These are phyloP conservation scores for Epizoanthus ramosus DNA, from an alignment of 92 coral and sea anemone species.

Conservation along the genomic window DNA sequence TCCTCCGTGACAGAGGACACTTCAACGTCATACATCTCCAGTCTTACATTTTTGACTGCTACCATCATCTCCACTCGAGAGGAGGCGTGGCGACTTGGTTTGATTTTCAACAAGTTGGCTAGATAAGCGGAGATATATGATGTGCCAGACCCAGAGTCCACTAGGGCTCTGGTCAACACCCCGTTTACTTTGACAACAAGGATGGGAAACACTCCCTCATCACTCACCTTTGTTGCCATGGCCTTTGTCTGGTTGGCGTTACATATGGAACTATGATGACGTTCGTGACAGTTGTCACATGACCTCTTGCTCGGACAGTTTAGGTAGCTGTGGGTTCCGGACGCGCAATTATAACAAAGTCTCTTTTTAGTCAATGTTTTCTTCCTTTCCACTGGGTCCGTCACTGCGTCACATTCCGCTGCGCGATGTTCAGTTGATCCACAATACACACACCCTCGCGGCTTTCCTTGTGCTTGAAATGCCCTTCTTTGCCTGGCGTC, in stretches of 20 bases:
- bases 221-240: conserved; percentile 10
- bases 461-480: conserved; percentile 2
- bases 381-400: conserved; percentile 35
- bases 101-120: conserved; percentile 21
- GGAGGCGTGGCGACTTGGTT: conserved; percentile 22
- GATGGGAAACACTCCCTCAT: conserved; percentile 37
- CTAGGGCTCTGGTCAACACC: conserved; percentile 27
- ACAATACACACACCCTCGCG: conserved; percentile 32
- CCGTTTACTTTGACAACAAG: conserved; percentile 38
- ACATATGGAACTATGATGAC: conserved; percentile 16
- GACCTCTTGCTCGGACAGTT: conserved; percentile 30
- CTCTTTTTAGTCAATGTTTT: conserved; percentile 22
- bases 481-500: neutral
- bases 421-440: conserved; percentile 35
- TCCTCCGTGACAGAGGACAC: no score
- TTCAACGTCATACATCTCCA: conserved; percentile 30
- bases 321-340: conserved; percentile 18
- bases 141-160: conserved; percentile 26
- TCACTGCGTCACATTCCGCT: conserved; percentile 22
- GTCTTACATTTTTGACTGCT: neutral
- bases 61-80: conserved; percentile 36
- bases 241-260: neutral
- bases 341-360: conserved; percentile 42
- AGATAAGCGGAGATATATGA: conserved; percentile 39
- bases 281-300: conserved; percentile 14